Evolutionary conservation across 2,797 vertebrate genomes (phyloP), one percentile per base, ranked within the genome.

Genomic region (Micropoecilia bifurca): DNA sequence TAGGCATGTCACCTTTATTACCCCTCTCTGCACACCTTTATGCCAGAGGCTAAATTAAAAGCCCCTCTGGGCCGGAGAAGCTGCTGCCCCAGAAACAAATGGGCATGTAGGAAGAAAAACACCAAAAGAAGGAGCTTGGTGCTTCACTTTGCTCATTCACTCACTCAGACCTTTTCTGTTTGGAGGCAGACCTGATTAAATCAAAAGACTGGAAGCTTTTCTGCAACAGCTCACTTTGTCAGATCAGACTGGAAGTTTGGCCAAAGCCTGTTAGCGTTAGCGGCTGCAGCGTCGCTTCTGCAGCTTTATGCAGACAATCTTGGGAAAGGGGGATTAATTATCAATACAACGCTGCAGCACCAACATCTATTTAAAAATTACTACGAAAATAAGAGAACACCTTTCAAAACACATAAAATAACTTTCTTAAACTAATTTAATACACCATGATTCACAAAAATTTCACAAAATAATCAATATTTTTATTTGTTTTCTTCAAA

Each of bases 1-100:
- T 2, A 36, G 77, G 57, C 79, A 48, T 47, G 36, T 66, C 77
- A 84, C 82, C 48, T 78, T 83, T 79, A 77, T n/a, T 74, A 12
- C 25, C 30, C n/a, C 75, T 86, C 43, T 81, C 50, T 68, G 28
- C 46, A 1, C 36, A 57, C 10, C 57, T 78, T 80, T 9, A 76
- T 71, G 73, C 59, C 73, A 78, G 13, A 69, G 47, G 46, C 45
- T 73, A 53, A 61, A 68, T 45, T 76, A 66, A 74, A 81, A 13
- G 61, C 73, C 48, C 41, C 71, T 77, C 22, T 73, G 22, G 45
- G 63, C 69, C 45, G 1, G 0, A 16, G 53, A 48, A 55, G 59
- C 61, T 48, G 57, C 71, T 41, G 77, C 73, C 73, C 73, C 2
- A n/a, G 46, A 76, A 55, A 71, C 43, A 76, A 79, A 80, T 0